Evolutionary conservation across 2,888 invertebrate species (phyloP).

Genomic region (Ecdyonurus torrentis): DNA sequence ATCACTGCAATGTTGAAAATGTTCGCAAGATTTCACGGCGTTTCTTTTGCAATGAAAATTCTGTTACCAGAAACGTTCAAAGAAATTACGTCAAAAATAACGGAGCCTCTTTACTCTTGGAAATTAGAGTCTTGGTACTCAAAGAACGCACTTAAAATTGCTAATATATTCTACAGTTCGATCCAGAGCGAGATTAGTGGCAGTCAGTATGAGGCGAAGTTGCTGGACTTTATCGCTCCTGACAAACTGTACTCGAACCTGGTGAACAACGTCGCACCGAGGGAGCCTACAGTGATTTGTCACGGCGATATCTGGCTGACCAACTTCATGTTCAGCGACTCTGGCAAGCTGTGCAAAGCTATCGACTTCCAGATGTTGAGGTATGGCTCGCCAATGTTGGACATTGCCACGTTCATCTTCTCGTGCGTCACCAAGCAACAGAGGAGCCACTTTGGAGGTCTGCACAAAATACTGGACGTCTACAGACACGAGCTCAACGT

Average conservation of each 20-base stretch:
- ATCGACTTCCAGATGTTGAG: constrained; percentile 16
- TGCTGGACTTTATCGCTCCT: background rate
- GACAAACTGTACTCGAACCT: too few relatives aligned
- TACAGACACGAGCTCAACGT: too few relatives aligned
- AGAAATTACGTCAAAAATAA: too few relatives aligned
- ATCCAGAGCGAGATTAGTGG: background rate
- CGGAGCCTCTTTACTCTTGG: too few relatives aligned
- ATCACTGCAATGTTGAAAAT: constrained; percentile 12
- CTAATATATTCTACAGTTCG: too few relatives aligned
- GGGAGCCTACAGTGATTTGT: constrained; percentile 8
- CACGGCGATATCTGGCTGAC: constrained; percentile 12
- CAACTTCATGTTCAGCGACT: constrained; percentile 11
- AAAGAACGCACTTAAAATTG: too few relatives aligned
- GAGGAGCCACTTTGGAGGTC: too few relatives aligned
- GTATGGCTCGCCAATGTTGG: constrained; percentile 11
- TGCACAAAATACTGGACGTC: too few relatives aligned
- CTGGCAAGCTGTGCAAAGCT: constrained; percentile 10
- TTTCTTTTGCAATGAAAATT: constrained; percentile 9
- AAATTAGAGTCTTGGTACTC: too few relatives aligned
- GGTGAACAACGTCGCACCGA: too few relatives aligned
- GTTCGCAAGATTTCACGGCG: constrained; percentile 13
- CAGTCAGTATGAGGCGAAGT: background rate
- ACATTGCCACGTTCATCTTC: constrained; percentile 15
- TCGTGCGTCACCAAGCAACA: too few relatives aligned
- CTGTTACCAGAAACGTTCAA: constrained; percentile 4